phyloP scores from a whole-genome alignment of 2,888 invertebrate genomes.

The Lacanobia wlatinum region DNA sequence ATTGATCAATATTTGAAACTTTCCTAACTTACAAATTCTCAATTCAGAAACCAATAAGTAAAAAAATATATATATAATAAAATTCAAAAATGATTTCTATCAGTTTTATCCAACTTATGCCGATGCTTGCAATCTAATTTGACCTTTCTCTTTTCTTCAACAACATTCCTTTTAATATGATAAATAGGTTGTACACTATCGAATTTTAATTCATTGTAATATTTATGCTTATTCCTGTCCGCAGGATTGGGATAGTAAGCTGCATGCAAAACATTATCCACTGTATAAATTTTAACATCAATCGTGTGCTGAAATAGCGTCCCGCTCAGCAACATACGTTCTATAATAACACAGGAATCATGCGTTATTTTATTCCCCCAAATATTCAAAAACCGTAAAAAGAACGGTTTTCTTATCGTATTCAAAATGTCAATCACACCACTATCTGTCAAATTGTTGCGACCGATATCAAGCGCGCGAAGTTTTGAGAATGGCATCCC shows the following conservation, averaged over 20 bases:
- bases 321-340: slow-evolving; percentile 82
- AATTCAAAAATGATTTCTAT: slow-evolving; percentile 71
- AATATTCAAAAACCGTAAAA: slow-evolving; percentile 82
- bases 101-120: slow-evolving; percentile 80
- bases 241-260: slow-evolving; percentile 85
- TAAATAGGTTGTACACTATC: slow-evolving; percentile 83
- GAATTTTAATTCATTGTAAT: slow-evolving; percentile 89
- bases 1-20: no score
- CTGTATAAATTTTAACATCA: slow-evolving; percentile 82
- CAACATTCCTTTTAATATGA: slow-evolving; percentile 80
- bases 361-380: slow-evolving; percentile 85
- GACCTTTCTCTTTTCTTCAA: slow-evolving; percentile 70
- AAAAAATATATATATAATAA: slow-evolving; percentile 4
- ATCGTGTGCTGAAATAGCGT: slow-evolving; percentile 81
- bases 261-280: slow-evolving; percentile 77
- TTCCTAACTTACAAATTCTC: not conserved
- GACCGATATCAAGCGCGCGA: slow-evolving; percentile 89
- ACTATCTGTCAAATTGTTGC: slow-evolving; percentile 89
- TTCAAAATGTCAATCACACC: slow-evolving; percentile 90
- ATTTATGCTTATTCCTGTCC: slow-evolving; percentile 88
- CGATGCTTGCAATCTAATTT: slow-evolving; percentile 83
- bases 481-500: slow-evolving; percentile 91
- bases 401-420: slow-evolving; percentile 89
- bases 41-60: not conserved
- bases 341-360: slow-evolving; percentile 81